Conservation (phyloP, 2,797 vertebrate genomes). For the Chaetophractus vellerosus region DNA sequence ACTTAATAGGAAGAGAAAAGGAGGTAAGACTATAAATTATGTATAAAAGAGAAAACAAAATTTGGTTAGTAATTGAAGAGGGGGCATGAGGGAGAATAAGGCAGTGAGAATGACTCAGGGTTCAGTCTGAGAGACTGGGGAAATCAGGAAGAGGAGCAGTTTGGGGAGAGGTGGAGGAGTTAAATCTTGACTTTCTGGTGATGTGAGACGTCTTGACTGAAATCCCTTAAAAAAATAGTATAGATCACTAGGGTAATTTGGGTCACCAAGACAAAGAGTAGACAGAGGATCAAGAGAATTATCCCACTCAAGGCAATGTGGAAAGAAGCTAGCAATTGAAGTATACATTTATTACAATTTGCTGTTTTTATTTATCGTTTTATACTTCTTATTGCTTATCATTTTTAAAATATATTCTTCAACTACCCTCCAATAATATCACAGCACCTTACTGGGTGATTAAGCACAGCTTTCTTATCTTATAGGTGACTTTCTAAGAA, state of each 20-base stretch:
- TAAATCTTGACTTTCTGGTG: not conserved
- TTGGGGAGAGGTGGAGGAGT: not conserved
- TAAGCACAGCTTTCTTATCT: not conserved
- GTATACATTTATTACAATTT: not conserved
- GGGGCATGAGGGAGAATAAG: not conserved
- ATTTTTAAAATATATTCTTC: not conserved
- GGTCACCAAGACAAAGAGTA: not conserved
- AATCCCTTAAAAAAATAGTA: not conserved
- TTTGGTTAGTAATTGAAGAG: not conserved
- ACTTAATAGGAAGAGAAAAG: not conserved
- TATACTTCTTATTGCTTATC: not conserved
- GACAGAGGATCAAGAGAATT: not conserved
- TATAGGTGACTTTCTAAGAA: slow-evolving; percentile 47
- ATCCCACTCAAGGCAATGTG: not conserved
- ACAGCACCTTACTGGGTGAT: not conserved
- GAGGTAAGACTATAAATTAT: not conserved
- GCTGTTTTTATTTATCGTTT: not conserved
- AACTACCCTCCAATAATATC: not conserved
- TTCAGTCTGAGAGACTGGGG: not conserved
- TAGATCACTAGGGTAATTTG: not conserved
- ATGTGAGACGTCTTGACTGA: not conserved
- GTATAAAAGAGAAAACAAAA: not conserved
- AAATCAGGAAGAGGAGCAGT: not conserved
- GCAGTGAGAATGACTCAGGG: not conserved
- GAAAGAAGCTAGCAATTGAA: not conserved